Conservation (phyloP, 1,140 invertebrate species). For the Leptinotarsa defecta region DNA sequence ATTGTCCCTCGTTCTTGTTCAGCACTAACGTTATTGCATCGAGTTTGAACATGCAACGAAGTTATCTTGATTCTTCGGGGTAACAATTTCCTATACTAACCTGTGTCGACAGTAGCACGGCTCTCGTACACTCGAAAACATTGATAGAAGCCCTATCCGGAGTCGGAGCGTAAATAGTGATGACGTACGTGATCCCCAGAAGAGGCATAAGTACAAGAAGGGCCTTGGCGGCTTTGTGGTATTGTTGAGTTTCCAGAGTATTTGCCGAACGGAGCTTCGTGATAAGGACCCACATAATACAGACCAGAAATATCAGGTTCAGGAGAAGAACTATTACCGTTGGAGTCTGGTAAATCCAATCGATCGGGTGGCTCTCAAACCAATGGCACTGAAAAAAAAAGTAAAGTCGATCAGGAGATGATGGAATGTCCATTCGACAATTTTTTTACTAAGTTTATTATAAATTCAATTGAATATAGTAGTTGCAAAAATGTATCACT, state of each 20-base stretch:
- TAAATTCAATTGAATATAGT: too few relatives aligned
- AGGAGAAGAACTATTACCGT: conserved; percentile 73
- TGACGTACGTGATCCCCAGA: conserved; percentile 84
- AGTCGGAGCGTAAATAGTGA: conserved; percentile 77
- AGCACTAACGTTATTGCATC: too few relatives aligned
- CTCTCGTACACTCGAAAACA: conserved; percentile 70
- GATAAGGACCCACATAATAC: conserved; percentile 93
- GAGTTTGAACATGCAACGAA: too few relatives aligned
- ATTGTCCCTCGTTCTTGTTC: too few relatives aligned
- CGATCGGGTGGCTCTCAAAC: conserved; percentile 65
- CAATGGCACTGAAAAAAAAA: conserved; percentile 40
- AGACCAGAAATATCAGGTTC: conserved; percentile 85
- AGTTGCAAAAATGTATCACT: too few relatives aligned
- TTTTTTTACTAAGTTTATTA: too few relatives aligned
- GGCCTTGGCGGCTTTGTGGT: conserved; percentile 86
- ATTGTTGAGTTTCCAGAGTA: conserved; percentile 84
- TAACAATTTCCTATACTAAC: conserved; percentile 54
- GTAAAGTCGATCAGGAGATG: background rate
- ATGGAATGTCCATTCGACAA: background rate
- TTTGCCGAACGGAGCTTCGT: conserved; percentile 88
- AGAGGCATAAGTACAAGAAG: conserved; percentile 85
- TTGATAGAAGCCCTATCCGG: conserved; percentile 54
- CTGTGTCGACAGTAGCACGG: conserved; percentile 83
- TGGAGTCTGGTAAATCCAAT: conserved; percentile 82
- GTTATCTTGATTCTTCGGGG: too few relatives aligned